A percentile compares a stretch with the other conserved stretches of the same genome.
These are phyloP conservation scores for Philaenus spumarius DNA, from an alignment of 1,140 invertebrate genomes.

Conservation along the genomic window DNA sequence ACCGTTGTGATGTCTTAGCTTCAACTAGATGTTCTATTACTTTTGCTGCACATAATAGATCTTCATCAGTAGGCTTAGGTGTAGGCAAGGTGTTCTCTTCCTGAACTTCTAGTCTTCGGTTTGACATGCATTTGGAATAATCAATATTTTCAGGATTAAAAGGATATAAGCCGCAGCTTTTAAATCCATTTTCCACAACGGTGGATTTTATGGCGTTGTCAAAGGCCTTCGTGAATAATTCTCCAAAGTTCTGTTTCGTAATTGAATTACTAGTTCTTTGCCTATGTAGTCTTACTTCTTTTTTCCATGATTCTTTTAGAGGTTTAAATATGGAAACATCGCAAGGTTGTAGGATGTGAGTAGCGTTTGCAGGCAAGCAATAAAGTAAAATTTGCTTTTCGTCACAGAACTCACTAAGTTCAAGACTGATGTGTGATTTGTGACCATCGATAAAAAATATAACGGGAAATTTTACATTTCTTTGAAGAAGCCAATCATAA, in stretches of 20 bases:
- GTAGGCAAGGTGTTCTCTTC: neutral
- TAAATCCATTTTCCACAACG: conserved; percentile 16
- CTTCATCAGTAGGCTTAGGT: neutral
- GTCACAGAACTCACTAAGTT: conserved; percentile 36
- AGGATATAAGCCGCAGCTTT: conserved; percentile 13
- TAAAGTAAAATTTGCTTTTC: conserved; percentile 34
- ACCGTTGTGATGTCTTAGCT: conserved; percentile 2
- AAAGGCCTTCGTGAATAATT: too few species aligned
- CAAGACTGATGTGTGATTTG: conserved; percentile 34
- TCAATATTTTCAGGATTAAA: neutral
- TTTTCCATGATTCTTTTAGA: conserved; percentile 36
- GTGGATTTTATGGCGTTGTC: conserved; percentile 1
- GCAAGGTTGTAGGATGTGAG: conserved; percentile 40
- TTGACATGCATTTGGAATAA: neutral
- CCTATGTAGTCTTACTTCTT: conserved; percentile 23
- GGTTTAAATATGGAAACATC: conserved; percentile 38
- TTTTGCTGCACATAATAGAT: conserved; percentile 3
- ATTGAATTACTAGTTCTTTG: neutral
- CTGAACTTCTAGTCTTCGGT: neutral
- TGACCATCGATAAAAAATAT: conserved; percentile 38
- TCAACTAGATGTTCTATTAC: conserved; percentile 3
- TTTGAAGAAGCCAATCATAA: conserved; percentile 29
- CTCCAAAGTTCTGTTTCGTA: too few species aligned
- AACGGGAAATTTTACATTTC: conserved; percentile 9
- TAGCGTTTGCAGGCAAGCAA: conserved; percentile 39